Percentiles rank a stretch among this genome's conserved stretches.
Conservation (phyloP, 2,113 vertebrate genomes). For the Calonectris borealis region DNA sequence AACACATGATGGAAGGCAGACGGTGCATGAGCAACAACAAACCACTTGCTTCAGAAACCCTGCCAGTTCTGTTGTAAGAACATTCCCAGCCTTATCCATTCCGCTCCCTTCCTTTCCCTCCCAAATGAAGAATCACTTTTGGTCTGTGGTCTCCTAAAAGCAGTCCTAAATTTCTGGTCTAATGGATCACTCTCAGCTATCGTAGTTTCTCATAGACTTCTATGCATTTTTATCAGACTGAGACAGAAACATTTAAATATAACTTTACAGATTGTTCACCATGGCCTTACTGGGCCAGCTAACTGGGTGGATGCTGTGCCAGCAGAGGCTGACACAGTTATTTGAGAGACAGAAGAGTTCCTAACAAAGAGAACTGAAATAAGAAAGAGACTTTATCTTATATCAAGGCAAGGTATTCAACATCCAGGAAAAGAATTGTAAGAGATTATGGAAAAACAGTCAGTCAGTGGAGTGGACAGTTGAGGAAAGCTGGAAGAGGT, state of each 20-base stretch:
- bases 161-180: neutral
- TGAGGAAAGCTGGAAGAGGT: neutral
- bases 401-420: neutral
- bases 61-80: neutral
- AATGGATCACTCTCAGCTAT: neutral
- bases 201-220: neutral
- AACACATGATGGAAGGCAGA: neutral
- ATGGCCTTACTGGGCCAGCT: neutral
- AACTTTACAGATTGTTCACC: neutral
- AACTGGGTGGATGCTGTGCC: neutral
- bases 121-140: neutral
- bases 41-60: neutral
- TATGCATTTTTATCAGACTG: neutral
- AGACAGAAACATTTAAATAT: neutral
- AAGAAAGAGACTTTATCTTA: neutral
- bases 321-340: neutral
- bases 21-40: neutral
- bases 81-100: neutral
- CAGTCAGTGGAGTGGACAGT: neutral
- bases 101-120: neutral
- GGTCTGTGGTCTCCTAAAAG: neutral
- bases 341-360: neutral
- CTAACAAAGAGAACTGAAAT: neutral
- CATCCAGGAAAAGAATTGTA: neutral
- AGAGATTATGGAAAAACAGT: neutral